Conservation (phyloP, 2,888 invertebrate species). For the Nebria brevicollis region DNA sequence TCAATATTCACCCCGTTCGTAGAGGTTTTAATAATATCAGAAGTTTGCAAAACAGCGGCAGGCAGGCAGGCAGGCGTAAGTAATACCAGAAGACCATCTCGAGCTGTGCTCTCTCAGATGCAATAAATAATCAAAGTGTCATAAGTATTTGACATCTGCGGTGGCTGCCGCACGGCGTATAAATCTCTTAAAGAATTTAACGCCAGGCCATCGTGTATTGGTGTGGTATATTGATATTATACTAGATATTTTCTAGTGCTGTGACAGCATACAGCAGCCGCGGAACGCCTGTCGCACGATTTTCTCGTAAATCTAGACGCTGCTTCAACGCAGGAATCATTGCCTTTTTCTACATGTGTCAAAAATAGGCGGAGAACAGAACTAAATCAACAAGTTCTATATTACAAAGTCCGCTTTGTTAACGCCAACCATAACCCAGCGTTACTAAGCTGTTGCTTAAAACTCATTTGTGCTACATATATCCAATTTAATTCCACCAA, state of each 20-base stretch:
- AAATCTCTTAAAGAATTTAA: slow-evolving; percentile 37
- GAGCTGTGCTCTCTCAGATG: slow-evolving; percentile 1
- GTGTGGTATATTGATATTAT: slow-evolving; percentile 5
- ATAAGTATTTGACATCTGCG: slow-evolving; percentile 42
- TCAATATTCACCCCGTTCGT: slow-evolving; percentile 32
- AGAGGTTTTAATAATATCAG: slow-evolving; percentile 36
- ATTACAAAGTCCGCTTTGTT: neutral
- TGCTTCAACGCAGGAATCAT: neutral
- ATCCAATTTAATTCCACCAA: no score
- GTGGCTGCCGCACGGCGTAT: slow-evolving; percentile 6
- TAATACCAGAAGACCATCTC: neutral
- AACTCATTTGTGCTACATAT: no score
- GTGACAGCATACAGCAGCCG: neutral
- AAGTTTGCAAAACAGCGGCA: slow-evolving; percentile 17
- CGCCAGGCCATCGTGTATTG: slow-evolving; percentile 10
- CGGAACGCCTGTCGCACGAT: neutral
- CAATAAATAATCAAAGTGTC: slow-evolving; percentile 40
- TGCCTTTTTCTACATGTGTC: neutral
- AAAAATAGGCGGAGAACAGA: neutral
- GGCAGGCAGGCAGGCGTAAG: neutral
- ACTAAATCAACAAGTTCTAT: neutral
- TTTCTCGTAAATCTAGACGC: neutral
- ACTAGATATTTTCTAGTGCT: neutral
- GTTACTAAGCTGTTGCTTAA: no score
- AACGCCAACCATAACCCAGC: no score